Evolutionary conservation across 2,888 invertebrate species (phyloP), one percentile per base, ranked within the genome.

Genomic region (Mesodorylaimus sp.): DNA sequence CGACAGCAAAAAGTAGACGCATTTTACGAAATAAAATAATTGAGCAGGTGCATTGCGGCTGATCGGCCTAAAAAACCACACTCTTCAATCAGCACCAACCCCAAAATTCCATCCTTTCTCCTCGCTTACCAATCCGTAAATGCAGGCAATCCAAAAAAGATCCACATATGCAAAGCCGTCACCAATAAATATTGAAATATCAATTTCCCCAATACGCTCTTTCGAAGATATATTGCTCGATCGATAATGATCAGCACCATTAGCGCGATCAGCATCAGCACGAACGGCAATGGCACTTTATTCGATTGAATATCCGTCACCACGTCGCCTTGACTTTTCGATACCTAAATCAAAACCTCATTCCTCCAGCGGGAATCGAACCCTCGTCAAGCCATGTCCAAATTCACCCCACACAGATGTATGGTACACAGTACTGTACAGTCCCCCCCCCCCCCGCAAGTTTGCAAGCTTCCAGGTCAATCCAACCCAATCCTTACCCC

Each of bases 1-100:
- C 1, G 95, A 91, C 46, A 97, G 74, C 50, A 93, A 74, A 58
- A 99, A 76, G 70, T 97, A 95, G 60, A 95, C 77, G 68, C 93
- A 95, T 71, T 99, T 99, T 54, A 91, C 79, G 76, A 95, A 81
- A 71, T 97, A 97, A 79, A 89, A 93, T 66, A 93, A 79, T 61
- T 89, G 85, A 2, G 93, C 95, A 1, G 89, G 83, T 7, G 78
- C 68, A 48, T 83, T 79, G 0, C 81, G 77, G 67, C 80, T 81
- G 68, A 88, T 86, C 57, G 76, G 76, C 62, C 85, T 85, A 67
- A 1, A 71, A 68, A 55, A 21, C 13, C n/a, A 7, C 5, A 47
- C 7, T 44, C 16, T 5, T 16, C 19, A 10, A 7, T n/a, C 41
- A 41, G 10, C 16, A n/a, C 19, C n/a, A n/a, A n/a, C n/a, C n/a